Base-by-base conservation (phyloP, 2,888 invertebrate species). In the Drosophila parthenogenetica region DNA sequence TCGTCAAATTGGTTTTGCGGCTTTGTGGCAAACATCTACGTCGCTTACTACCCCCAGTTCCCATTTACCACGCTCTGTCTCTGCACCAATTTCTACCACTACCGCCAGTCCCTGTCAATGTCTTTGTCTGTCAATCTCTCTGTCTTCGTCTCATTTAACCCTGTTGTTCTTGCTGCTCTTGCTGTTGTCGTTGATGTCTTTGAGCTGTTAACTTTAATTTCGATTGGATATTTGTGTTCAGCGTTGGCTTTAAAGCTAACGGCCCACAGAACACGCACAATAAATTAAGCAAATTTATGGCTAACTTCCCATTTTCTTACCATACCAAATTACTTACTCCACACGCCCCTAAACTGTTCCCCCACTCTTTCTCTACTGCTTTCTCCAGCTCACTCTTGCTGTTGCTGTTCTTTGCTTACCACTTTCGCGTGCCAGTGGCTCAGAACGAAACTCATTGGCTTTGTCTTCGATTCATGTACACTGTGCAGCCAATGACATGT, bases 201-300 rank as follows among this genome's bases (percentile, higher is more conserved):
- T 25, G 17, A 14, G 60, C 32, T 51, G 43, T 61, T 69, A 46
- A 48, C 61, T 76, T 67, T 69, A 49, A 60, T 69, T 76, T 48
- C 73, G 59, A 69, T 73, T 65, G 53, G 46, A 55, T 75, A 72
- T 70, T 75, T 53, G 62, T 55, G 48, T 39, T 67, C 32, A 46
- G 14, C n/a, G 22, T 5, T 54, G 48, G 55, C 77, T 86, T 83
- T 80, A 86, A 82, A 76, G 65, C 61, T 46, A 48, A 62, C 45
- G 65, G 50, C 81, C 63, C 61, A 59, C 51, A 64, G 43, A 48
- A 19, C 72, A 72, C 72, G 78, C 78, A 78, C 78, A 78, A 87
- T 87, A 87, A 87, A 87, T 84, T 87, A 84, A 78, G 71, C 71
- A 79, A 84, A 83, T 83, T 83, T 87, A 87, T 84, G 71, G 63